phyloP scores from a whole-genome alignment of 2,113 vertebrate species.

The Dicentrarchus labrax region DNA sequence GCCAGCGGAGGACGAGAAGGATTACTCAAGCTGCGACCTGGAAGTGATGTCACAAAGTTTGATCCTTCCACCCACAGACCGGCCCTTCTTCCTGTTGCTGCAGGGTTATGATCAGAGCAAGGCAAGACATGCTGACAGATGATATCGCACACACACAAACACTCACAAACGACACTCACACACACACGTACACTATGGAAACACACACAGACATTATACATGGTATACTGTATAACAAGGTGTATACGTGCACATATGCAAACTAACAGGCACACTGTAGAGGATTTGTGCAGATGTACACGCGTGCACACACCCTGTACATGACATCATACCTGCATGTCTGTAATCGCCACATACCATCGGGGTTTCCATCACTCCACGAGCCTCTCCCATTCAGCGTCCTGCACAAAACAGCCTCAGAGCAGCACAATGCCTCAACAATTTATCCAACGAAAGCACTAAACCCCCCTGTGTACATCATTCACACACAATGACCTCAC shows the following conservation, averaged over 20 bases:
- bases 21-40: constrained; percentile 83
- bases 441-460: constrained; percentile 64
- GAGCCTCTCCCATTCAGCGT: constrained; percentile 76
- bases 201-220: constrained; percentile 26
- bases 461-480: constrained; percentile 76
- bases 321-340: constrained; percentile 86
- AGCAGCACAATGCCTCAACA: constrained; percentile 74
- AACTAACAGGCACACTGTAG: constrained; percentile 39
- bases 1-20: constrained; percentile 77
- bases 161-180: constrained; percentile 51
- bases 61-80: constrained; percentile 91
- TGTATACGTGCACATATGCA: constrained; percentile 47
- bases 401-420: constrained; percentile 79
- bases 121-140: constrained; percentile 82
- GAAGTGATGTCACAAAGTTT: constrained; percentile 93
- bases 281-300: constrained; percentile 38
- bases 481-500: constrained; percentile 84
- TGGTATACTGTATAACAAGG: neutral
- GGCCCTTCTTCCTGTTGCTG: constrained; percentile 92
- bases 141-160: constrained; percentile 58
- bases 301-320: constrained; percentile 58
- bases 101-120: constrained; percentile 92
- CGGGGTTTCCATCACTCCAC: constrained; percentile 75
- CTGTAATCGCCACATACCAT: constrained; percentile 85
- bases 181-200: constrained; percentile 44